phyloP scores from a whole-genome alignment of 2,113 vertebrate genomes.

The Siphamia tubifer region DNA sequence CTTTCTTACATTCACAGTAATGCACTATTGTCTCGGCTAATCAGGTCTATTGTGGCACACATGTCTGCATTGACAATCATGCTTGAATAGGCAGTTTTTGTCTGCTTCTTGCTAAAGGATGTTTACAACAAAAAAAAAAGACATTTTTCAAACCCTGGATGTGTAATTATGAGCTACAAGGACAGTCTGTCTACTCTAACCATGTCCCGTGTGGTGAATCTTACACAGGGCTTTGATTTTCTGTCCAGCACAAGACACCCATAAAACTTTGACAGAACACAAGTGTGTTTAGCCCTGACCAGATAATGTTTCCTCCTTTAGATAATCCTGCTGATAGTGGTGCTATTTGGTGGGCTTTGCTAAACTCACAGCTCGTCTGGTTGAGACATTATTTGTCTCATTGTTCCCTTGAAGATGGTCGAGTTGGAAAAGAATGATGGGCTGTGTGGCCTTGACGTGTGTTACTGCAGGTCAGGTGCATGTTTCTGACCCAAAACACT shows the following conservation, averaged over 20 bases:
- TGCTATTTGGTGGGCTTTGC: slow-evolving; percentile 41
- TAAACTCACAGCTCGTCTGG: slow-evolving; percentile 45
- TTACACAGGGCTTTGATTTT: slow-evolving; percentile 39
- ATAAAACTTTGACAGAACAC: slow-evolving; percentile 66
- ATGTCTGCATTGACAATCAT: background rate
- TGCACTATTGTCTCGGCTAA: background rate
- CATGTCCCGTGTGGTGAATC: slow-evolving; percentile 37
- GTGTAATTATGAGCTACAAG: slow-evolving; percentile 37
- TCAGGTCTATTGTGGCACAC: background rate
- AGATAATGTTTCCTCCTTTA: slow-evolving; percentile 51
- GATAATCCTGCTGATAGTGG: slow-evolving; percentile 63
- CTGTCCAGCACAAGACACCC: slow-evolving; percentile 45
- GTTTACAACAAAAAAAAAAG: slow-evolving; percentile 43
- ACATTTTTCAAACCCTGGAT: background rate
- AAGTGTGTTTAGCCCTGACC: slow-evolving; percentile 55
- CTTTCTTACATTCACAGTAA: background rate
- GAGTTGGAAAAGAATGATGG: slow-evolving; percentile 21
- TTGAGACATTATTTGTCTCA: slow-evolving; percentile 67
- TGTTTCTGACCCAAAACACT: slow-evolving; percentile 5
- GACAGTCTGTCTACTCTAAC: slow-evolving; percentile 6
- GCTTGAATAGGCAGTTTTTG: background rate
- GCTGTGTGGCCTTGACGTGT: slow-evolving; percentile 43
- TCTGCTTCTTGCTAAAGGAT: slow-evolving; percentile 9
- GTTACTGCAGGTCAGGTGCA: slow-evolving; percentile 56
- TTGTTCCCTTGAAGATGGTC: slow-evolving; percentile 61